phyloP scores from a whole-genome alignment of 2,888 invertebrate genomes.

The Apocheima hispidaria region DNA sequence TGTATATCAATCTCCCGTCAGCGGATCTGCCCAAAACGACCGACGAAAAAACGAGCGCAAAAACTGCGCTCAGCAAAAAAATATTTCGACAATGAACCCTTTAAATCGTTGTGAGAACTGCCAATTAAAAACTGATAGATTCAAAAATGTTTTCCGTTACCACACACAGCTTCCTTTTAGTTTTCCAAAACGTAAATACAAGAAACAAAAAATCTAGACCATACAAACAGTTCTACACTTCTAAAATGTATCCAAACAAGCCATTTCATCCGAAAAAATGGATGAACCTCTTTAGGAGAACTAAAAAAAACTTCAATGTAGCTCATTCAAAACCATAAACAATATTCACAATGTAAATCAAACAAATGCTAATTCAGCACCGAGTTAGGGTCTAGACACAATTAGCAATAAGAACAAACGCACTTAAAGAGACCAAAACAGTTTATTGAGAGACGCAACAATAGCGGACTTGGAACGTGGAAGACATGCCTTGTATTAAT shows the following conservation, averaged over 20 bases:
- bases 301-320: slow-evolving; percentile 12
- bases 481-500: slow-evolving; percentile 51
- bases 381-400: slow-evolving; percentile 46
- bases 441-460: slow-evolving; percentile 45
- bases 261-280: slow-evolving; percentile 3
- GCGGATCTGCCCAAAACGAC: slow-evolving; percentile 81
- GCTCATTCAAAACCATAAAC: slow-evolving; percentile 36
- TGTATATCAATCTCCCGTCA: slow-evolving; percentile 85
- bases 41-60: slow-evolving; percentile 77
- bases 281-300: slow-evolving; percentile 14
- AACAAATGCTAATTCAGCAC: slow-evolving; percentile 42
- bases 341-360: slow-evolving; percentile 43
- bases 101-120: slow-evolving; percentile 83
- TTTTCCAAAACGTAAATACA: not conserved
- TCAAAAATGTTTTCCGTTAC: slow-evolving; percentile 42
- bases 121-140: slow-evolving; percentile 86
- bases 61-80: slow-evolving; percentile 71
- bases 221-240: not conserved
- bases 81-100: slow-evolving; percentile 79
- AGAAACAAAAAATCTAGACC: not conserved
- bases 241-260: not conserved
- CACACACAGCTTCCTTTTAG: slow-evolving; percentile 22
- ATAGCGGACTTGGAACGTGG: slow-evolving; percentile 40
- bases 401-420: slow-evolving; percentile 47
- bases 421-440: slow-evolving; percentile 52